These are phyloP conservation scores for Macroglossus sobrinus DNA, from an alignment of 2,113 vertebrate genomes.

Conservation along the genomic window DNA sequence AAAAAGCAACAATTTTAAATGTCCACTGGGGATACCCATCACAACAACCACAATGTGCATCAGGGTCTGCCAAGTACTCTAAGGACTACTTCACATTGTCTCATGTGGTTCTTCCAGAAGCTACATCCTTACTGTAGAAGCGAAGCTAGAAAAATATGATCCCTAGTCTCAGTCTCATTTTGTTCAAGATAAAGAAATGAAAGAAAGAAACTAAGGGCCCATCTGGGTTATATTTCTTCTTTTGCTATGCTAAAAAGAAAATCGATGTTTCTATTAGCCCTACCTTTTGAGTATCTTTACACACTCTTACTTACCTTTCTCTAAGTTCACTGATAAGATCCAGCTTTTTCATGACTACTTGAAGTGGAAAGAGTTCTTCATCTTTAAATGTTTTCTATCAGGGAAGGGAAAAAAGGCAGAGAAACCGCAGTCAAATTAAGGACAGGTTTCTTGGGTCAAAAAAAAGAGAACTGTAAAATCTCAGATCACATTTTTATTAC, in stretches of 20 bases:
- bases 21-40: neutral
- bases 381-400: slow-evolving; percentile 97
- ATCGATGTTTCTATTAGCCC: neutral
- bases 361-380: slow-evolving; percentile 94
- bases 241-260: neutral
- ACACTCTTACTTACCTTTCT: slow-evolving; percentile 83
- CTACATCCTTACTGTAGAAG: neutral
- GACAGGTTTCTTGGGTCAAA: neutral
- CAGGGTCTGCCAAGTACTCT: neutral
- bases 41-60: neutral
- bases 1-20: neutral
- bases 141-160: neutral
- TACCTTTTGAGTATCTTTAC: neutral
- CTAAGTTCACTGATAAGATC: slow-evolving; percentile 96
- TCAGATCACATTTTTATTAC: neutral
- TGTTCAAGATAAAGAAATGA: neutral
- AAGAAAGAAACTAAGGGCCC: neutral
- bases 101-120: neutral
- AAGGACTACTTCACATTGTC: neutral
- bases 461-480: neutral
- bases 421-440: neutral
- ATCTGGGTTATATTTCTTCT: neutral
- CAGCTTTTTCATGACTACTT: slow-evolving; percentile 96
- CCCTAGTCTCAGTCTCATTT: neutral
- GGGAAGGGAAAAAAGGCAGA: neutral